Percentiles rank a stretch among this genome's conserved stretches.
phyloP scores from a whole-genome alignment of 2,888 invertebrate species.

The Xestobium rufovillosum region DNA sequence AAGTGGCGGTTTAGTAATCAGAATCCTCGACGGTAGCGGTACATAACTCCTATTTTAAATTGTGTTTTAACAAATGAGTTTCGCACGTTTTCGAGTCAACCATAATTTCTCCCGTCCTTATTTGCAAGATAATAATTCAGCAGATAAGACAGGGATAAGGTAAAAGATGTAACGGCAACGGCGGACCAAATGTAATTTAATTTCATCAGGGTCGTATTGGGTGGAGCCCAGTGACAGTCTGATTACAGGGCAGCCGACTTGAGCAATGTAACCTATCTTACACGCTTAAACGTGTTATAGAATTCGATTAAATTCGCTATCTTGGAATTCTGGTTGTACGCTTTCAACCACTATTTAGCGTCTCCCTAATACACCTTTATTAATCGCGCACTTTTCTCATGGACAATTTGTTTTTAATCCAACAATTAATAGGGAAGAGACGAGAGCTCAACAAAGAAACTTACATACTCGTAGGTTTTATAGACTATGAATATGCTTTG shows the following conservation, averaged over 20 bases:
- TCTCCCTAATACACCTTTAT: no score
- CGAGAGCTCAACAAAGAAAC: no score
- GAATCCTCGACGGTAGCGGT: slow-evolving; percentile 37
- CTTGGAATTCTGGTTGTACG: no score
- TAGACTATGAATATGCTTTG: no score
- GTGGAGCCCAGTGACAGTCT: slow-evolving; percentile 43
- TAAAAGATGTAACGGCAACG: slow-evolving; percentile 34
- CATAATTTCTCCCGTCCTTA: slow-evolving; percentile 11
- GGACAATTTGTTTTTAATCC: no score
- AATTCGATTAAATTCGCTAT: slow-evolving; percentile 1
- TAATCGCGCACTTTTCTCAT: no score
- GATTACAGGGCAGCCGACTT: slow-evolving; percentile 38
- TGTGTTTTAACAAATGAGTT: slow-evolving; percentile 26
- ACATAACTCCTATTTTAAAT: slow-evolving; percentile 31
- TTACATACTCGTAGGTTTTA: no score
- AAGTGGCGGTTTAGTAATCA: slow-evolving; percentile 36
- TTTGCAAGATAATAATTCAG: slow-evolving; percentile 7
- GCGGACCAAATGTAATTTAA: slow-evolving; percentile 42
- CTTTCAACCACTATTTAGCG: no score
- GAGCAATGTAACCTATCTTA: background rate
- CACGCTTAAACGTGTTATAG: slow-evolving; percentile 1
- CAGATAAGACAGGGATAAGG: slow-evolving; percentile 20
- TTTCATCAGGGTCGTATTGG: slow-evolving; percentile 44
- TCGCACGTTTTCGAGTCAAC: slow-evolving; percentile 1
- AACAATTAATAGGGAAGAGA: no score